Conservation (phyloP, 2,888 invertebrate genomes). For the Poecilobothrus nobilitatus region DNA sequence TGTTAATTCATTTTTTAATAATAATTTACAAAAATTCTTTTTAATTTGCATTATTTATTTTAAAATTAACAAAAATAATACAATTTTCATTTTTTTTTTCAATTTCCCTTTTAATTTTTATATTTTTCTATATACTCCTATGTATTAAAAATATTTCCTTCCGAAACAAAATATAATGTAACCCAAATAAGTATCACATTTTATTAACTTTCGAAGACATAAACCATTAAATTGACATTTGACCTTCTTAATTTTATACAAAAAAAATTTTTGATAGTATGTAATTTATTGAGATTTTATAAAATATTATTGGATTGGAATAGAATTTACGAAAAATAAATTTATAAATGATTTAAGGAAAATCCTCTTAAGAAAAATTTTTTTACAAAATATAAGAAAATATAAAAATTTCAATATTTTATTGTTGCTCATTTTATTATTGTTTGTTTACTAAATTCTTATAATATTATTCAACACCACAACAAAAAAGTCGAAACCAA, state of each 20-base stretch:
- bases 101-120: too few relatives aligned
- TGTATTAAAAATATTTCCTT: too few relatives aligned
- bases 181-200: not conserved
- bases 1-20: too few relatives aligned
- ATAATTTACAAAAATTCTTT: too few relatives aligned
- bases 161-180: too few relatives aligned
- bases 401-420: not conserved
- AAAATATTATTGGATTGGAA: not conserved
- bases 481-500: not conserved
- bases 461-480: not conserved
- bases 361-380: not conserved
- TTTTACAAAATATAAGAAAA: not conserved
- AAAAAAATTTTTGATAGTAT: too few relatives aligned
- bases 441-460: not conserved
- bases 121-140: too few relatives aligned
- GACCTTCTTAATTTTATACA: not conserved
- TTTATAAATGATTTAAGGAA: not conserved
- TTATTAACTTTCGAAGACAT: not conserved
- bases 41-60: too few relatives aligned
- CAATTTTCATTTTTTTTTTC: too few relatives aligned
- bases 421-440: not conserved
- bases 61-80: too few relatives aligned
- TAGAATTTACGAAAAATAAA: not conserved
- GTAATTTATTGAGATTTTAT: slow-evolving; percentile 1
- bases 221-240: not conserved